Base-by-base conservation (phyloP, 2,113 vertebrate species). In the Benitochromis conjunctus region DNA sequence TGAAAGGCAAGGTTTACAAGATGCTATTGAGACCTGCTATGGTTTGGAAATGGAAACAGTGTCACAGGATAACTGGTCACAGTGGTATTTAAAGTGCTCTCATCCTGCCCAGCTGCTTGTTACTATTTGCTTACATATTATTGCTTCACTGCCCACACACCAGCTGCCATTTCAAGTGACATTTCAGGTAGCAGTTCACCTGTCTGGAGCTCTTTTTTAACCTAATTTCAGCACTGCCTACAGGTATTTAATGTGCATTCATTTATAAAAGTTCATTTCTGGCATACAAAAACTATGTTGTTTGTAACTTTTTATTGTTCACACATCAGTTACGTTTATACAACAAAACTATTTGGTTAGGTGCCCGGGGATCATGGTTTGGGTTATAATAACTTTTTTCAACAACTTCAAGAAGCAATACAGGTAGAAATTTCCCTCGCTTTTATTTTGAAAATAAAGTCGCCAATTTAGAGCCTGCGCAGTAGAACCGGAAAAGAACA, bases 391-490 rank as follows among this genome's bases (percentile, higher is more conserved):
- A 43, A 14, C n/a, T 3, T 16, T 7, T 43, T 69, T 69, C n/a
- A 74, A 48, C 9, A 74, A 74, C 26, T 26, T 14, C 0, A 51
- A 19, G 6, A 71, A 18, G 66, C 41, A 46, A 46, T 26, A 5
- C 18, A 4, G 1, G 24, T 14, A 43, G 5, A 56, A 11, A 19
- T 74, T 36, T 36, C 3, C 2, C 0, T 12, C 3, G 9, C 31
- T 78, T 91, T 94, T 93, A 94, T 82, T 90, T 58, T 89, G 87
- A 90, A 92, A 36, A 79, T 41, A 38, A 9, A 1, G 5, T 16
- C 0, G 1, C 4, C 1, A 1, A 21, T 43, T 81, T 43, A 2
- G 90, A 82, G 88, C 76, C 29, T 93, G 91, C 92, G 92, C 91
- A 90, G 86, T 85, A 69, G 77, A 26, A 2, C 9, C 31, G 8